Evolutionary conservation across 64 coral and sea anemone genomes (phyloP).

Genomic region (Pachyseris speciosa): DNA sequence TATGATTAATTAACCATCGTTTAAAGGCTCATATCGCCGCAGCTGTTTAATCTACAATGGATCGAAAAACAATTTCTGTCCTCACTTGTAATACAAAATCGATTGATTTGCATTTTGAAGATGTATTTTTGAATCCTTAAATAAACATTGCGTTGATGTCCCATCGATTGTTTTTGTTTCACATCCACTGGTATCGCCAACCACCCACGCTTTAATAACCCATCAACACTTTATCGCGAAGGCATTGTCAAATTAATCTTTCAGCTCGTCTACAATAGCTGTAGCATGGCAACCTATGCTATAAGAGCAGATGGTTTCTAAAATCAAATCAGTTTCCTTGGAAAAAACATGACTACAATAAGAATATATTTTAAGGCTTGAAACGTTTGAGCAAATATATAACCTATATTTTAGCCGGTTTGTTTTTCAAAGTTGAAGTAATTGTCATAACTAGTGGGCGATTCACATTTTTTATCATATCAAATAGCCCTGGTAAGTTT

Average conservation of each 20-base stretch:
- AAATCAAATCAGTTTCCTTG: too few species aligned
- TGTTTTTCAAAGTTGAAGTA: too few species aligned
- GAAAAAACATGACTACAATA: too few species aligned
- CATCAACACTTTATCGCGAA: neutral
- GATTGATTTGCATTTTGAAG: conserved; percentile 34
- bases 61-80: neutral
- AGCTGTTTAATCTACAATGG: neutral
- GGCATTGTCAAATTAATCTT: neutral
- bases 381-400: too few species aligned
- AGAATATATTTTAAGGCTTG: too few species aligned
- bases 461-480: too few species aligned
- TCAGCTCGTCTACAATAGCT: neutral
- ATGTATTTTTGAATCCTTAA: neutral
- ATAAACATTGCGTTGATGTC: conserved; percentile 10
- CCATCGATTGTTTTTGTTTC: neutral
- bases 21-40: neutral
- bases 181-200: neutral
- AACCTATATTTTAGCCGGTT: too few species aligned
- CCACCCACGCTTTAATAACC: neutral
- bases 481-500: too few species aligned
- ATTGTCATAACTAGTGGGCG: too few species aligned
- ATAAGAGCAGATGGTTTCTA: too few species aligned
- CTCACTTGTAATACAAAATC: neutral
- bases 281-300: too few species aligned
- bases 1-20: neutral